These are phyloP conservation scores for Anaspis maculata DNA, from an alignment of 2,888 invertebrate genomes.

Conservation along the genomic window DNA sequence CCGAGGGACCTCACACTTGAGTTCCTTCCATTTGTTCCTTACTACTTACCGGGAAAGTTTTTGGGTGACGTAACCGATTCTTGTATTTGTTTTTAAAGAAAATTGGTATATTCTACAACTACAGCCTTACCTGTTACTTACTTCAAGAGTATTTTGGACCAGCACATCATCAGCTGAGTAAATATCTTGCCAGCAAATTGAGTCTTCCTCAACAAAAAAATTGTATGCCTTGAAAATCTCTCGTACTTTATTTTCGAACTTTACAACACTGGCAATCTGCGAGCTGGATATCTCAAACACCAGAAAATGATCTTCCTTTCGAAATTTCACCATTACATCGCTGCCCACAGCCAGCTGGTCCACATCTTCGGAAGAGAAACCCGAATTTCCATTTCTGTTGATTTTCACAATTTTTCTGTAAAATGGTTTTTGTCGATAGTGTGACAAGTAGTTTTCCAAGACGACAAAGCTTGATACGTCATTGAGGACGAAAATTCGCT, in stretches of 20 bases:
- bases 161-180: constrained; percentile 12
- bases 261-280: constrained; percentile 8
- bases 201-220: constrained; percentile 1
- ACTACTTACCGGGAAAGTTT: too few relatives aligned
- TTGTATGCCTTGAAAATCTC: constrained; percentile 4
- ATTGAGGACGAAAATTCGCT: too few relatives aligned
- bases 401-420: constrained; percentile 15
- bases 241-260: constrained; percentile 11
- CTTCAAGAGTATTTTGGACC: constrained; percentile 18
- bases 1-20: too few relatives aligned
- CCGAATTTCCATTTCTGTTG: constrained; percentile 18
- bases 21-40: too few relatives aligned
- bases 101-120: too few relatives aligned
- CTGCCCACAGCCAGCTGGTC: constrained; percentile 8
- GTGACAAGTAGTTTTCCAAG: constrained; percentile 16
- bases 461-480: too few relatives aligned
- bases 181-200: constrained; percentile 6
- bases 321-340: constrained; percentile 7
- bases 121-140: constrained; percentile 20
- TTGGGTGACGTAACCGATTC: too few relatives aligned
- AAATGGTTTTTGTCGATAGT: constrained; percentile 13
- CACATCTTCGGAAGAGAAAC: constrained; percentile 7
- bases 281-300: constrained; percentile 3
- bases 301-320: constrained; percentile 4
- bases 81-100: too few relatives aligned